Conservation (phyloP, 2,113 vertebrate species). For the Periophthalmus modestus region DNA sequence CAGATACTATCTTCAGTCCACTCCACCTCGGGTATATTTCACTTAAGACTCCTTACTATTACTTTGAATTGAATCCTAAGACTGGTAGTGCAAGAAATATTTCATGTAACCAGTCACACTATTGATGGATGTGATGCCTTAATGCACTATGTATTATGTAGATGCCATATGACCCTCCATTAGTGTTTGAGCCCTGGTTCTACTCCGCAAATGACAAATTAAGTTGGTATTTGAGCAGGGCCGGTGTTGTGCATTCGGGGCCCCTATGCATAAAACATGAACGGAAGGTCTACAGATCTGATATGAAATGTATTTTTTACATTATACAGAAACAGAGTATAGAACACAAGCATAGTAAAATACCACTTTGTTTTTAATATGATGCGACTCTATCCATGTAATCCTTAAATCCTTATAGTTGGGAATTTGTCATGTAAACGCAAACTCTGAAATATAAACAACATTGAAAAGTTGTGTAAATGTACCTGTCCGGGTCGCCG, state of each 20-base stretch:
- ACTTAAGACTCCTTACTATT: constrained; percentile 35
- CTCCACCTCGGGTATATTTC: constrained; percentile 20
- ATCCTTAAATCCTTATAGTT: too few species aligned
- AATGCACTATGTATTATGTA: constrained; percentile 52
- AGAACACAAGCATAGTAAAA: too few species aligned
- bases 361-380: too few species aligned
- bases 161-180: constrained; percentile 29
- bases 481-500: constrained; percentile 77
- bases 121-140: constrained; percentile 57
- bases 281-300: background rate
- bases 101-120: constrained; percentile 13
- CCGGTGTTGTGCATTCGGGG: background rate
- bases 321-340: too few species aligned
- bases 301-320: background rate
- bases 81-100: constrained; percentile 34
- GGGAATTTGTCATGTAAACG: background rate
- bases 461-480: background rate
- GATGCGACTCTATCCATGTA: too few species aligned
- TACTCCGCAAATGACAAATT: constrained; percentile 13
- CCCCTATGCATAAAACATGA: background rate
- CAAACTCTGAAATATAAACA: background rate
- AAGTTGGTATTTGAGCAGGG: background rate
- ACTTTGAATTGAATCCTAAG: constrained; percentile 27
- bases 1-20: constrained; percentile 27
- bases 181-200: constrained; percentile 30